phyloP scores from a whole-genome alignment of 2,113 vertebrate genomes.

The Vireo altiloquus region DNA sequence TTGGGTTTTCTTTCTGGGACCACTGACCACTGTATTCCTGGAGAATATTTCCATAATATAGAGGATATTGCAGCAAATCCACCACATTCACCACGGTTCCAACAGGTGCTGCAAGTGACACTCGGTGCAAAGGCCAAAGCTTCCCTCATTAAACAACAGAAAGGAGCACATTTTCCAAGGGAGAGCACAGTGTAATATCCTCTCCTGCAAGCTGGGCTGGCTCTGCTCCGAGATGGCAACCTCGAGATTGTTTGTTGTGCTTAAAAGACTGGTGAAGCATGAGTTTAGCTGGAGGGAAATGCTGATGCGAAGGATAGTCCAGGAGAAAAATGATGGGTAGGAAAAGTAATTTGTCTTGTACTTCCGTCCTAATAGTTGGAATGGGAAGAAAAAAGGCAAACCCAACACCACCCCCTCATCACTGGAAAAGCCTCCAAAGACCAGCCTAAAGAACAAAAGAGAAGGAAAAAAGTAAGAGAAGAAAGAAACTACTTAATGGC shows the following conservation, averaged over 20 bases:
- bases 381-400: not conserved
- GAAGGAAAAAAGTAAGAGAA: not conserved
- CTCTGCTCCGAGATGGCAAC: not conserved
- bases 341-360: constrained; percentile 30
- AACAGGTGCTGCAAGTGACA: not conserved
- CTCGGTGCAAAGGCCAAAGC: constrained; percentile 6
- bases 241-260: not conserved
- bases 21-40: not conserved
- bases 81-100: not conserved
- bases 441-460: not conserved
- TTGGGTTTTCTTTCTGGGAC: not conserved
- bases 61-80: not conserved
- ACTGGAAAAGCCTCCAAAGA: not conserved
- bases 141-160: not conserved
- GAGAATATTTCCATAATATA: not conserved
- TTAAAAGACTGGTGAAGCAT: constrained; percentile 24
- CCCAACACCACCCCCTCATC: rapidly evolving
- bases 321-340: constrained; percentile 23
- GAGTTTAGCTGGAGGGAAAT: constrained; percentile 20
- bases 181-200: not conserved
- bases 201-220: not conserved
- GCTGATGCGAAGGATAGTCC: constrained; percentile 3
- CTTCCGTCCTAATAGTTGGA: not conserved
- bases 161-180: not conserved
- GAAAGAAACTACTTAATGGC: not conserved